Percentiles rank a stretch among this genome's conserved stretches.
These are phyloP conservation scores for Barnardius zonarius DNA, from an alignment of 2,113 vertebrate genomes.

Conservation along the genomic window DNA sequence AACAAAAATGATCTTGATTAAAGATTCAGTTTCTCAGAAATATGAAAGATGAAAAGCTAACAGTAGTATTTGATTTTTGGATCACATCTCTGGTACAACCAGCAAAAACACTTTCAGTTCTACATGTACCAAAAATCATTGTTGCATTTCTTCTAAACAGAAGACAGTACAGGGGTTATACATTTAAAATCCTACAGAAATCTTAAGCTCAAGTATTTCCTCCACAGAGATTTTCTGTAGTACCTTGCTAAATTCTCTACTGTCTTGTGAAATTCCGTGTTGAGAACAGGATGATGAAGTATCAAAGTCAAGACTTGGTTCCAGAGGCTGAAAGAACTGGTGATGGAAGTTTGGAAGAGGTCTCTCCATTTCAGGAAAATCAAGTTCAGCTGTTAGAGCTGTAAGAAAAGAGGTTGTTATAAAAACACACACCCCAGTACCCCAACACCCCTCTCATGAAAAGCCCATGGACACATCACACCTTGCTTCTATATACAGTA, in stretches of 20 bases:
- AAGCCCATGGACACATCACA: neutral
- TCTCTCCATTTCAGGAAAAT: conserved; percentile 58
- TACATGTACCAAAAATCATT: neutral
- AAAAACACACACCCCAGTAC: neutral
- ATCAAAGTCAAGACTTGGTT: conserved; percentile 56
- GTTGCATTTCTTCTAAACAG: neutral
- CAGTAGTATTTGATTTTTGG: neutral
- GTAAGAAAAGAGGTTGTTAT: neutral
- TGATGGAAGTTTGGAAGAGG: conserved; percentile 28
- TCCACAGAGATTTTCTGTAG: neutral
- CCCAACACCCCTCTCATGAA: neutral
- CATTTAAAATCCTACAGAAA: neutral
- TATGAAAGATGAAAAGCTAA: neutral
- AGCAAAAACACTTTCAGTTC: neutral
- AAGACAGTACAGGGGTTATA: neutral
- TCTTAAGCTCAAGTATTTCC: neutral
- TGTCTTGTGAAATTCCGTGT: conserved; percentile 19
- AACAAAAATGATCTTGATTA: neutral
- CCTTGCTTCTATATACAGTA: neutral
- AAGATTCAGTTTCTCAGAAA: neutral
- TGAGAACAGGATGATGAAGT: conserved; percentile 34
- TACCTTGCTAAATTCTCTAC: conserved; percentile 59
- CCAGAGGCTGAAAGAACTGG: conserved; percentile 67
- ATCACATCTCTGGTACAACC: neutral
- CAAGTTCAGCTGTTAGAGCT: conserved; percentile 44